Base-by-base conservation (phyloP, 2,113 vertebrate species). In the Murina feae region DNA sequence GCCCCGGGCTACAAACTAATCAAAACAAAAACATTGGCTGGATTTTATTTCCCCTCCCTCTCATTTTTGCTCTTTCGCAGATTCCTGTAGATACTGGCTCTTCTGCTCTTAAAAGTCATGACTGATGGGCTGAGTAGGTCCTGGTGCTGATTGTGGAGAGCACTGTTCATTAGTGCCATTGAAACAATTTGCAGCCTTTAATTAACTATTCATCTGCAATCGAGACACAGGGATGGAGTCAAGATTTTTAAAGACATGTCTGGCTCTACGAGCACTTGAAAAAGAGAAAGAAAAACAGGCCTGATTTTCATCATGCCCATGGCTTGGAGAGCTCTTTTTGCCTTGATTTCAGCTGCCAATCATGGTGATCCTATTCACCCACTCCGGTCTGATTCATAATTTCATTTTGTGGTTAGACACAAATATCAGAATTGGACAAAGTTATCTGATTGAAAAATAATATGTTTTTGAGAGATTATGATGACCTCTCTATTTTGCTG, bases 1-100 rank as follows among this genome's bases (percentile, higher is more conserved):
- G 97, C 81, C 92, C 89, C 4, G 97, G 96, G 28, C 63, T 89
- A 89, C 98, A 98, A 39, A 92, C 98, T 99, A 92, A 68, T 74
- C 63, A 93, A 94, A 91, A 72, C 58, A 95, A 91, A 88, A 53
- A 17, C 11, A 30, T 9, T 17, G 32, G n/a, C n/a, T 55, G 47
- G 2, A 51, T 51, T 32, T 23, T 37, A 20, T 66, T 10, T 6
- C 1, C 4, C 18, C 2, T 13, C 4, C 13, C 21, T 51, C 49
- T 25, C 37, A 25, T 18, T 75, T 84, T 55, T 63, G 9, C 49
- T 83, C 5, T 86, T 81, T 94, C 81, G 90, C 75, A 90, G 84
- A 86, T 95, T 2, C 1, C 47, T 51, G 87, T 42, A 39, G 5
- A 51, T 93, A 89, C 3, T 23, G 63, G 84, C 30, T 68, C 58